Percentiles rank a stretch among this genome's conserved stretches.
These are phyloP conservation scores for Girardinichthys multiradiatus DNA, from an alignment of 2,113 vertebrate genomes.

Conservation along the genomic window DNA sequence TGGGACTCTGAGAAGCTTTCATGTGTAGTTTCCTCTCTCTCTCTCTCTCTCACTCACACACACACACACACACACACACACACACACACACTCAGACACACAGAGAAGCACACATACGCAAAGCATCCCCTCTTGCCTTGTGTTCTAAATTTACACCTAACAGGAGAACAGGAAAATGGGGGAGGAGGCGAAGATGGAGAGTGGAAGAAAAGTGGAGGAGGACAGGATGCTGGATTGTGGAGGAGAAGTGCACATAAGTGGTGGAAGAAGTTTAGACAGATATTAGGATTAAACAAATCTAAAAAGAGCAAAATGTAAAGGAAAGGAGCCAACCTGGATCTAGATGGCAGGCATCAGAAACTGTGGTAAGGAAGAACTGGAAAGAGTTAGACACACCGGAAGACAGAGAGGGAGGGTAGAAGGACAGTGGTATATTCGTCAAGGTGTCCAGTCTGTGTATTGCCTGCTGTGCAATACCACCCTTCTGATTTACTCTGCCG, in stretches of 20 bases:
- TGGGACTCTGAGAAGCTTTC: slow-evolving; percentile 74
- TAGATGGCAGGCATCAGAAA: slow-evolving; percentile 39
- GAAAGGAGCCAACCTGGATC: slow-evolving; percentile 63
- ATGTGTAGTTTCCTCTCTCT: slow-evolving; percentile 60
- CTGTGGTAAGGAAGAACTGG: slow-evolving; percentile 27
- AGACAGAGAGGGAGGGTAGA: slow-evolving; percentile 53
- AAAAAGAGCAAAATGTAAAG: slow-evolving; percentile 14
- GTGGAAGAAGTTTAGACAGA: slow-evolving; percentile 27
- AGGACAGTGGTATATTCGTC: slow-evolving; percentile 76
- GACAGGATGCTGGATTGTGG: slow-evolving; percentile 36
- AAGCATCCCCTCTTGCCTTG: slow-evolving; percentile 73
- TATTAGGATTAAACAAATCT: slow-evolving; percentile 24
- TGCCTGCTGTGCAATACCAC: slow-evolving; percentile 80
- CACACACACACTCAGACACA: slow-evolving; percentile 17
- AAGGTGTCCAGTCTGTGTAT: slow-evolving; percentile 79
- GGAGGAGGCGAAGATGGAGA: slow-evolving; percentile 47
- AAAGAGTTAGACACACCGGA: slow-evolving; percentile 53
- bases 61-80: slow-evolving; percentile 32
- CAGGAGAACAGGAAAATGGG: slow-evolving; percentile 69
- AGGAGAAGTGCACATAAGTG: slow-evolving; percentile 13
- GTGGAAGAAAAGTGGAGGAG: slow-evolving; percentile 29
- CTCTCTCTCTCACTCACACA: slow-evolving; percentile 39
- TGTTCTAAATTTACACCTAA: slow-evolving; percentile 81
- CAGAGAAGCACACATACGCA: slow-evolving; percentile 20
- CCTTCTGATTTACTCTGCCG: slow-evolving; percentile 78